Evolutionary conservation across 2,888 invertebrate genomes (phyloP), one percentile per base, ranked within the genome.

Genomic region (Tetranychus truncatus): DNA sequence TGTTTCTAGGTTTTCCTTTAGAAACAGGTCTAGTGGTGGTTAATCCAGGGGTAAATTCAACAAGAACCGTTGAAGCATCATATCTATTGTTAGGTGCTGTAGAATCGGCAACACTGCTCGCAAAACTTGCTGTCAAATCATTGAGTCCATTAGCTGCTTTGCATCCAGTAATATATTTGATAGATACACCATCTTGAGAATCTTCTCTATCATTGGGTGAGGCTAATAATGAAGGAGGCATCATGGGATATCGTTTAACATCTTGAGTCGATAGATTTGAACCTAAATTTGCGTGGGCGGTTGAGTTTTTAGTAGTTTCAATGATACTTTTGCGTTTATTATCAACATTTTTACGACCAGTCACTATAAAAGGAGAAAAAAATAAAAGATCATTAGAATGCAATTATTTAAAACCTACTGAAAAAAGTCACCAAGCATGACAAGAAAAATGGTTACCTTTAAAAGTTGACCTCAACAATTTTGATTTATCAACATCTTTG

Each of bases 41-140:
- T 34, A 69, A 24, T 18, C 69, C 69, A 24, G 69, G 69, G n/a
- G 69, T 69, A 15, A 69, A 69, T 4, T 69, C 69, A 69, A 69
- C 69, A 11, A 34, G 11, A 34, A 69, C 69, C 69, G 9, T 15
- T 15, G 55, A 55, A 55, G 55, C 55, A 55, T 55, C 55, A 55
- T 55, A 55, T 15, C 15, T 55, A 55, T 55, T 55, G 15, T 55
- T 55, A 6, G 55, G 2, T 15, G 15, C 15, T 55, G 55, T 55
- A 15, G 55, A 55, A 55, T 55, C 55, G 55, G 55, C 15, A 9
- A 55, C 15, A 55, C 55, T 55, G 15, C 55, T 55, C 3, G 55
- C 7, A 15, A 55, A 55, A 15, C 55, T 55, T 15, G 9, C 2
- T 55, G 55, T 55, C 15, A 15, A 55, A 55, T 55, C 55, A 15